phyloP scores from a whole-genome alignment of 2,113 vertebrate genomes.

The Oophaga pumilio region DNA sequence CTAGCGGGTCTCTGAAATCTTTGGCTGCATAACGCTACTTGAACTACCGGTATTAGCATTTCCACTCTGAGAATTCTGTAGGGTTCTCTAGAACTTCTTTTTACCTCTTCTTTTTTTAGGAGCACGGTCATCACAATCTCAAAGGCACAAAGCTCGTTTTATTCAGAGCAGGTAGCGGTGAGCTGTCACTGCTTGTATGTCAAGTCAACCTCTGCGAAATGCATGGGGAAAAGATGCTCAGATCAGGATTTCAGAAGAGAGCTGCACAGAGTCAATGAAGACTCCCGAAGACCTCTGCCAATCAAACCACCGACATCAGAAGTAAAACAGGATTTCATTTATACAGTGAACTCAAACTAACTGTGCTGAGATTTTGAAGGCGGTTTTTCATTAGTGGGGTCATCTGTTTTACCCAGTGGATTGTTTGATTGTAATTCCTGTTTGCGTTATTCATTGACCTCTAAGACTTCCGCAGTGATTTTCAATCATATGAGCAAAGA shows the following conservation, averaged over 20 bases:
- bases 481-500: too few species aligned
- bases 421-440: not conserved
- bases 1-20: too few species aligned
- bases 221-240: not conserved
- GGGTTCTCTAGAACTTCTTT: too few species aligned
- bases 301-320: not conserved
- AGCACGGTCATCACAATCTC: not conserved
- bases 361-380: not conserved
- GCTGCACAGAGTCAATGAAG: not conserved
- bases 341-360: not conserved
- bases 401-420: not conserved
- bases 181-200: not conserved
- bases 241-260: not conserved
- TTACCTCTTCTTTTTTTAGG: not conserved
- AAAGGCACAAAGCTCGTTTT: not conserved
- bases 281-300: not conserved
- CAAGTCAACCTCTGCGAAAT: not conserved
- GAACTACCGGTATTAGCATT: not conserved
- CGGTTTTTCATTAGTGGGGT: not conserved
- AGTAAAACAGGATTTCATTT: not conserved
- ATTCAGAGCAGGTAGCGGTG: not conserved
- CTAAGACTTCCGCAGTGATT: not conserved
- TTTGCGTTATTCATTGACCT: not conserved
- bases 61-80: not conserved
- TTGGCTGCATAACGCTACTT: not conserved